phyloP scores from a whole-genome alignment of 2,797 vertebrate species.

The Sebastes hopkinsi region DNA sequence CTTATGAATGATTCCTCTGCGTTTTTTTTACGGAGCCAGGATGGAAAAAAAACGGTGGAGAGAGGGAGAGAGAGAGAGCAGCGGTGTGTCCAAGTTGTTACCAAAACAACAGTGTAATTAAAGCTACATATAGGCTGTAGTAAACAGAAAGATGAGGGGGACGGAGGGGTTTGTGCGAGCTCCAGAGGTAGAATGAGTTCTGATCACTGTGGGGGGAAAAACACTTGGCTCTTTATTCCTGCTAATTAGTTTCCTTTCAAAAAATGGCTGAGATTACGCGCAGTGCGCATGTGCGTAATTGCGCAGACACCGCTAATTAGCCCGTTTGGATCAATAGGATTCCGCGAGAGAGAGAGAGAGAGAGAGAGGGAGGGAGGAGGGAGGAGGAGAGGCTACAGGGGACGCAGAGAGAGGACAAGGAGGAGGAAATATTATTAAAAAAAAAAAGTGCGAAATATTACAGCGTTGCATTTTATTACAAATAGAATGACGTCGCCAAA shows the following conservation, averaged over 20 bases:
- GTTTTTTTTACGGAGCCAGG: constrained; percentile 71
- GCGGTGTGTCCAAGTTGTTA: constrained; percentile 78
- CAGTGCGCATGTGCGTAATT: constrained; percentile 84
- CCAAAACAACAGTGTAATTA: constrained; percentile 81
- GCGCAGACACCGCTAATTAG: constrained; percentile 85
- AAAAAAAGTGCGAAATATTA: constrained; percentile 41
- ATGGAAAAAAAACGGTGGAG: constrained; percentile 26
- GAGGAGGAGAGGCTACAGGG: constrained; percentile 48
- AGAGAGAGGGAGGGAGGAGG: constrained; percentile 13
- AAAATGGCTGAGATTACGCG: constrained; percentile 83
- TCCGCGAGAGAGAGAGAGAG: constrained; percentile 73
- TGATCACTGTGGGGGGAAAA: constrained; percentile 81
- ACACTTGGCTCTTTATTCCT: constrained; percentile 85
- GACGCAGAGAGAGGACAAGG: constrained; percentile 48
- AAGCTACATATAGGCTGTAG: constrained; percentile 82
- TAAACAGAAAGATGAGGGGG: constrained; percentile 76
- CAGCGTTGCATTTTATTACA: neutral
- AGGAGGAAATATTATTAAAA: constrained; percentile 23
- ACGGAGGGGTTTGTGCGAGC: constrained; percentile 82
- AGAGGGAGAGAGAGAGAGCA: constrained; percentile 67
- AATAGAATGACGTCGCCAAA: neutral
- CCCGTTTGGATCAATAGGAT: constrained; percentile 84
- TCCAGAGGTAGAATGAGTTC: constrained; percentile 85
- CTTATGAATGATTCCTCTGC: constrained; percentile 76
- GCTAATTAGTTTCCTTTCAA: constrained; percentile 85